Evolutionary conservation across 2,113 vertebrate genomes (phyloP).

Genomic region (Bathybates hornii): DNA sequence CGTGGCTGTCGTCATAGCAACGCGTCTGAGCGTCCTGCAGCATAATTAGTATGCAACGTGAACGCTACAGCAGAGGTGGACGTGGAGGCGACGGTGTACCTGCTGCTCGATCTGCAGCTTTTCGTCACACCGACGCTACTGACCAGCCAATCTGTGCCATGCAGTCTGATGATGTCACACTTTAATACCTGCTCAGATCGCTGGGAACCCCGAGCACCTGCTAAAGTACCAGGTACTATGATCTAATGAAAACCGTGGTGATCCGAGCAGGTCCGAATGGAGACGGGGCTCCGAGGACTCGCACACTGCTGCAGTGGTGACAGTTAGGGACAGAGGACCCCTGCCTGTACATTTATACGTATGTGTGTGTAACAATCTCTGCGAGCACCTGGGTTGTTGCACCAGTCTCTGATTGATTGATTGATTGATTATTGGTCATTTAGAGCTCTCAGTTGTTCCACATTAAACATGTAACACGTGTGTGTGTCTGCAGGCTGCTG

Average conservation of each 20-base stretch:
- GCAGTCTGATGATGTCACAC: not conserved
- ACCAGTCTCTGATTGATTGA: not conserved
- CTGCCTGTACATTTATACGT: not conserved
- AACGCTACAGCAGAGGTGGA: not conserved
- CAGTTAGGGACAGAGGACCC: not conserved
- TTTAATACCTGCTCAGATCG: not conserved
- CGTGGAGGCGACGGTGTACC: not conserved
- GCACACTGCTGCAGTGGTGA: not conserved
- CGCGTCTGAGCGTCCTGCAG: not conserved
- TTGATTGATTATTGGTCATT: not conserved
- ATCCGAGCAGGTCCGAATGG: not conserved
- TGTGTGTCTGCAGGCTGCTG: slow-evolving; percentile 77
- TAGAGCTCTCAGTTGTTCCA: not conserved
- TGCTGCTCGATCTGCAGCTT: not conserved
- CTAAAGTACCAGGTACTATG: not conserved
- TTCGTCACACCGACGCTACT: not conserved
- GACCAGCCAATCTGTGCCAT: not conserved
- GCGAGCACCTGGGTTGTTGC: not conserved
- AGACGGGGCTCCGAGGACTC: not conserved
- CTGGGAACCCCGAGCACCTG: not conserved
- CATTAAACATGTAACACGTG: not conserved
- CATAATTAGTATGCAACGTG: not conserved
- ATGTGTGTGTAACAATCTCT: not conserved
- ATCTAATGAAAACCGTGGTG: not conserved
- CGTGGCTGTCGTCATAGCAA: not conserved